Conservation (phyloP, 2,888 invertebrate species). For the Calameuta pallipes region DNA sequence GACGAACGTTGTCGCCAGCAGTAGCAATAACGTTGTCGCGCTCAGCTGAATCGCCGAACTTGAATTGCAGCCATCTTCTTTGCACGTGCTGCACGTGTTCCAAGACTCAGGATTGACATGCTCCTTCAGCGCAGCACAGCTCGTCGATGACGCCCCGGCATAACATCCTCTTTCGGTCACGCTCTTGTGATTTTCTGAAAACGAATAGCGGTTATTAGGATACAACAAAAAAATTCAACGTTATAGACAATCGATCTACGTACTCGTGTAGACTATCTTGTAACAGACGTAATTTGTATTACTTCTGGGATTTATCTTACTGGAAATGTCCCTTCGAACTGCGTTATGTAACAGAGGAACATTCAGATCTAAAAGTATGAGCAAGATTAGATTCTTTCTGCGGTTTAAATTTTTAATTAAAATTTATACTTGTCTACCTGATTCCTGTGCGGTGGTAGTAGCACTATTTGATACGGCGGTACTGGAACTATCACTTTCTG, state of each 20-base stretch:
- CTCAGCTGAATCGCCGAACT: conserved; percentile 18
- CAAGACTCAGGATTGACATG: background rate
- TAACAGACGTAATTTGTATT: background rate
- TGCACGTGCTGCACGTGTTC: conserved; percentile 11
- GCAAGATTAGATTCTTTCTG: background rate
- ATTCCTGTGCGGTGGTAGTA: fast-evolving
- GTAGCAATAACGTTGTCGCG: background rate
- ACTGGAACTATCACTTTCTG: background rate
- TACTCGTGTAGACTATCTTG: background rate
- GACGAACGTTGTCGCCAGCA: background rate
- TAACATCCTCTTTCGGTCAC: background rate
- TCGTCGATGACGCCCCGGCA: background rate
- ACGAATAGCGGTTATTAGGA: background rate
- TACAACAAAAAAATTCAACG: background rate
- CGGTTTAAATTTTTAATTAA: background rate
- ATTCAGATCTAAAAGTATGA: background rate
- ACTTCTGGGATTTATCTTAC: background rate
- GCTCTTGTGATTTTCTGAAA: background rate
- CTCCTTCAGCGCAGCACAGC: background rate
- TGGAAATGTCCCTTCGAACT: background rate
- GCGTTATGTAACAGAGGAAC: background rate
- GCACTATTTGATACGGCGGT: background rate
- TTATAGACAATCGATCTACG: background rate
- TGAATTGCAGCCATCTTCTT: conserved; percentile 27
- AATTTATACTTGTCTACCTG: background rate